These are phyloP conservation scores for Leptonema lineaticorne DNA, from an alignment of 1,140 invertebrate species.

Conservation along the genomic window DNA sequence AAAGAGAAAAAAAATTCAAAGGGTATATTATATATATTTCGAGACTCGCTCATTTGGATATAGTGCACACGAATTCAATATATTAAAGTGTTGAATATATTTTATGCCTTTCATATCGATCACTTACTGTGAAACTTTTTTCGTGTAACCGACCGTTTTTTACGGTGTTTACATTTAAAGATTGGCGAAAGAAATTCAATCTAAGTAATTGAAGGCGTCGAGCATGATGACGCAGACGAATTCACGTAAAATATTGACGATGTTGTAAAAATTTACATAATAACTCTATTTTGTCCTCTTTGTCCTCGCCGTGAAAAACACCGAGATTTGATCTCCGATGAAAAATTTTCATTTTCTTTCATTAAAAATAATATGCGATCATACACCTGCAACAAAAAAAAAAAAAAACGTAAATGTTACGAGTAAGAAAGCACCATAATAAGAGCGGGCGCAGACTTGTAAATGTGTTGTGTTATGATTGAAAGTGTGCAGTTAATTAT, in stretches of 20 bases:
- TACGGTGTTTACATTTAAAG: slow-evolving; percentile 37
- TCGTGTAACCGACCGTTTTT: slow-evolving; percentile 15
- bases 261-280: slow-evolving; percentile 16
- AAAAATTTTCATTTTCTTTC: not conserved
- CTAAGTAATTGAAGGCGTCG: slow-evolving; percentile 35
- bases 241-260: slow-evolving; percentile 6
- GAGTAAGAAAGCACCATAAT: not conserved
- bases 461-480: too few species aligned
- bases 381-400: slow-evolving; percentile 7
- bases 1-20: not conserved
- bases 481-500: too few species aligned
- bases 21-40: too few species aligned
- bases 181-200: slow-evolving; percentile 31
- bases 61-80: too few species aligned
- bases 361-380: not conserved
- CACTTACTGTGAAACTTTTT: slow-evolving; percentile 29
- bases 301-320: too few species aligned
- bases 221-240: not conserved
- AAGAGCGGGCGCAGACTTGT: not conserved
- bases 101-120: too few species aligned
- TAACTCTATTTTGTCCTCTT: not conserved
- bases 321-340: too few species aligned
- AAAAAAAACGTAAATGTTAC: not conserved
- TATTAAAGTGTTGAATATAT: too few species aligned
- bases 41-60: too few species aligned